Evolutionary conservation across 2,113 vertebrate genomes (phyloP).

Genomic region (Pseudorasbora parva): DNA sequence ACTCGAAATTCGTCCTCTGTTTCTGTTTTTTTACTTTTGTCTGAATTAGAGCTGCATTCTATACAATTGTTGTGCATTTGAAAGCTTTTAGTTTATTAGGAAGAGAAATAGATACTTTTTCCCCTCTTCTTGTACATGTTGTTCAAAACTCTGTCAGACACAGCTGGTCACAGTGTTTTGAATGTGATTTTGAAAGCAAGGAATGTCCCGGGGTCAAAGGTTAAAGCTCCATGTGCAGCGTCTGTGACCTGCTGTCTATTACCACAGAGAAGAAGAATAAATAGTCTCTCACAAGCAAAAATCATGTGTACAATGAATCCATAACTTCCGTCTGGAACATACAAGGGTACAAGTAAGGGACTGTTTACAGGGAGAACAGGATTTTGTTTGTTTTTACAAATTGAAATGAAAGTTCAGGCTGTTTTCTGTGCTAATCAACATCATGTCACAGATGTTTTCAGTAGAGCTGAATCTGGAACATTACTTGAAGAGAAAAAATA

Average conservation of each 20-base stretch:
- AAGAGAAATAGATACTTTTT: too few species aligned
- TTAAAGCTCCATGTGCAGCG: background rate
- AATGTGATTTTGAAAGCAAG: background rate
- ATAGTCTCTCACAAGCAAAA: background rate
- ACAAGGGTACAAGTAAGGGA: background rate
- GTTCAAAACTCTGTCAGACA: background rate
- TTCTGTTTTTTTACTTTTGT: background rate
- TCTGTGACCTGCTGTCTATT: background rate
- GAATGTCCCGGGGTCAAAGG: background rate
- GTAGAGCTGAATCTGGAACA: background rate
- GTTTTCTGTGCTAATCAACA: background rate
- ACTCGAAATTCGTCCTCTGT: background rate
- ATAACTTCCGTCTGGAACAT: background rate
- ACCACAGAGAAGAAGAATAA: background rate
- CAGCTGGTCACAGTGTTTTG: background rate
- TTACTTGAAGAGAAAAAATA: too few species aligned
- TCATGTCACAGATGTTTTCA: background rate
- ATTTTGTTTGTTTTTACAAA: background rate
- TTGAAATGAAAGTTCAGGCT: background rate
- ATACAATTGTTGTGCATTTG: background rate
- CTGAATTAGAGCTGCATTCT: conserved; percentile 5
- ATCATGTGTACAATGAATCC: background rate
- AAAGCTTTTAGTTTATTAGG: background rate
- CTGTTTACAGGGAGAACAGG: background rate
- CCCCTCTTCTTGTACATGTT: background rate